Evolutionary conservation across 2,888 invertebrate genomes (phyloP), one percentile per base, ranked within the genome.

Genomic region (Tryphoninae sp.): DNA sequence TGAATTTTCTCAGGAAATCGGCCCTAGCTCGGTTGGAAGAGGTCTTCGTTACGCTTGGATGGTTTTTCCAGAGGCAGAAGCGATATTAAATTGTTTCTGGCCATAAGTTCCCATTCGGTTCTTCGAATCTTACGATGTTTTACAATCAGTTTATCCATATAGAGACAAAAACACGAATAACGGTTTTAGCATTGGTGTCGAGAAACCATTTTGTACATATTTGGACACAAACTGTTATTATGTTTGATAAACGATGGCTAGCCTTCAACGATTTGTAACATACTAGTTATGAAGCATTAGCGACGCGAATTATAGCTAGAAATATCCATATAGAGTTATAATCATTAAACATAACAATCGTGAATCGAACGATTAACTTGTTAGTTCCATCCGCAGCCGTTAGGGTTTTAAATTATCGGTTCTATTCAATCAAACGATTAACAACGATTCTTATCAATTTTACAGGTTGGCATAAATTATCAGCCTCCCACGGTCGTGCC

Each of bases 401-500:
- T 33, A 33, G 33, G 0, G 33, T 33, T 33, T 33, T 6, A 33
- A 7, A 33, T 33, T 6, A 33, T 33, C 33, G 33, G 6, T 33
- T 33, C 33, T 6, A 33, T 6, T 6, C 0, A 4, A 0, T 0
- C 0, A 6, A 33, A 33, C 33, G 33, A 33, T 33, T 33, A 33
- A 33, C 13, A 13, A 40, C 22, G 65, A 42, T 13, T 22, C 4
- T 51, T 19, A 13, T 2, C 53, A 22, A 69, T 33, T 51, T 77
- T 82, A 22, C 62, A 87, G 86, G 93, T 94, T 69, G 93, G 94
- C 62, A 94, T 94, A 88, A 94, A 94, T 89, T 94, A 94, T 90
- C 93, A 93, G 85, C 93, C 93, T 4, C 93, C 94, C 2, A 93
- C 94, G 26, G 93, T 92, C 22, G 93, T 94, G 40, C 93, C 94